A percentile compares a stretch with the other conserved stretches of the same genome.
These are phyloP conservation scores for Troides oblongomaculatus DNA, from an alignment of 2,888 invertebrate genomes.

Conservation along the genomic window DNA sequence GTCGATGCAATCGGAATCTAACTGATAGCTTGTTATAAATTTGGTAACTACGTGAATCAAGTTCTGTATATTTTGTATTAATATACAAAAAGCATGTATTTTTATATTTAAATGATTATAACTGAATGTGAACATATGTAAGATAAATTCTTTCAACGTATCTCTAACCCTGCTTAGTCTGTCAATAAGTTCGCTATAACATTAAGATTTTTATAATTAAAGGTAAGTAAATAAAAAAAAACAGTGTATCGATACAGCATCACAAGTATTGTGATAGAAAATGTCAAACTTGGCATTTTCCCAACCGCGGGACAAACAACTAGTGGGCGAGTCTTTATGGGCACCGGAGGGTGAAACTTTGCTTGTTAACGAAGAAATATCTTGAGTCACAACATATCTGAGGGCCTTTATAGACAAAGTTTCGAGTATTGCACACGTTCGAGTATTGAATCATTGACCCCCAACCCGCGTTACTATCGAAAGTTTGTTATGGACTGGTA, in stretches of 20 bases:
- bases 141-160: too few species aligned
- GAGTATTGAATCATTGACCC: constrained; percentile 47
- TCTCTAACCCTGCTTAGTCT: too few species aligned
- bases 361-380: constrained; percentile 74
- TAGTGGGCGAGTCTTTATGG: constrained; percentile 46
- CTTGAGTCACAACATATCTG: constrained; percentile 60
- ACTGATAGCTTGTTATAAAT: too few species aligned
- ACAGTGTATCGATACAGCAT: background rate
- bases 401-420: constrained; percentile 66
- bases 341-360: constrained; percentile 59
- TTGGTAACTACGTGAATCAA: too few species aligned
- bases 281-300: constrained; percentile 42
- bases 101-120: too few species aligned
- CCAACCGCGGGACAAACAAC: constrained; percentile 48
- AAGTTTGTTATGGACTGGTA: constrained; percentile 29
- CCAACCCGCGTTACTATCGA: constrained; percentile 29
- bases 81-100: too few species aligned
- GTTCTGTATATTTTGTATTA: too few species aligned
- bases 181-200: too few species aligned
- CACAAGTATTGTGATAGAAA: constrained; percentile 25
- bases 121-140: too few species aligned
- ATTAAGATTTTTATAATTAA: too few species aligned
- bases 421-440: constrained; percentile 54
- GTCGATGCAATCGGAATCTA: too few species aligned
- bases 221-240: too few species aligned